These are phyloP conservation scores for Micromesistius poutassou DNA, from an alignment of 2,797 vertebrate genomes.

Conservation along the genomic window DNA sequence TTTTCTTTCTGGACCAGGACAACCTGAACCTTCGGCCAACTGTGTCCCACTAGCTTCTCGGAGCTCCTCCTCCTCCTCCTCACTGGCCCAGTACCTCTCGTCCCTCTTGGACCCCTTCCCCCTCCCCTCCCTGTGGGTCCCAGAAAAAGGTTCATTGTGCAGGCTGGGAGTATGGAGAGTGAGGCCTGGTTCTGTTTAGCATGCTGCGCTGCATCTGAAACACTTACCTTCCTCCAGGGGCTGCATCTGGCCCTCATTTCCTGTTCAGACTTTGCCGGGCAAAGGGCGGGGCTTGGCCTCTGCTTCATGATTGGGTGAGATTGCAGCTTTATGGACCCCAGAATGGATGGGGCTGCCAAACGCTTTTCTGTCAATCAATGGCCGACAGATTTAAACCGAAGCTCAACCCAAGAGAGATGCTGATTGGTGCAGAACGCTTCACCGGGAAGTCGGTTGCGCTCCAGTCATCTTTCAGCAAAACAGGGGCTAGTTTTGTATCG, in stretches of 20 bases:
- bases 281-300: conserved; percentile 61
- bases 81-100: conserved; percentile 31
- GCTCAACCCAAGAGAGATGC: conserved; percentile 16
- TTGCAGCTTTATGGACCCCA: conserved; percentile 56
- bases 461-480: conserved; percentile 25
- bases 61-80: conserved; percentile 41
- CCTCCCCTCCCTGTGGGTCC: conserved; percentile 40
- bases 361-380: conserved; percentile 66
- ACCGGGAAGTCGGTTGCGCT: conserved; percentile 19
- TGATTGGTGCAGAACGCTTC: conserved; percentile 42
- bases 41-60: conserved; percentile 45
- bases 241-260: conserved; percentile 82
- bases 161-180: conserved; percentile 47
- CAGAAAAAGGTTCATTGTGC: conserved; percentile 71
- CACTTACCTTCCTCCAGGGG: conserved; percentile 77
- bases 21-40: conserved; percentile 54
- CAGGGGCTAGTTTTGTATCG: conserved; percentile 18
- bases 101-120: conserved; percentile 42
- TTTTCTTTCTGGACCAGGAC: conserved; percentile 29
- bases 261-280: conserved; percentile 65
- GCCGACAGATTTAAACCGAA: conserved; percentile 54
- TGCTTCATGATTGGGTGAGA: conserved; percentile 64
- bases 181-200: conserved; percentile 69
- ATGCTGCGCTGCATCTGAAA: conserved; percentile 62
- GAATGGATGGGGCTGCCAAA: conserved; percentile 61